These are phyloP conservation scores for Apomyelois bistriatella DNA, from an alignment of 2,888 invertebrate species.

Conservation along the genomic window DNA sequence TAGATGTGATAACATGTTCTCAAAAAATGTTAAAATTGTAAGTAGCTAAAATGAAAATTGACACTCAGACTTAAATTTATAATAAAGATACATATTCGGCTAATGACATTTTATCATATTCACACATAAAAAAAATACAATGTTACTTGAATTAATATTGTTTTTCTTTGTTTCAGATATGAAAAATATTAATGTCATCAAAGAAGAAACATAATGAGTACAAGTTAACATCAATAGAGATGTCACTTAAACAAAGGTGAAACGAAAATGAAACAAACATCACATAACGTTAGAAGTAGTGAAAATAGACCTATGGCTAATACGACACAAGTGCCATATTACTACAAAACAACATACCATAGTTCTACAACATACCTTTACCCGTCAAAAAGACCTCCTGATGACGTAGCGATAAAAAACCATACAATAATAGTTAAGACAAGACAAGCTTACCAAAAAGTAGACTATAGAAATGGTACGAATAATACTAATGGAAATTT, in stretches of 20 bases:
- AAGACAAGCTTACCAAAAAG: constrained; percentile 21
- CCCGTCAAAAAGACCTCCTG: constrained; percentile 52
- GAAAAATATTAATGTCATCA: constrained; percentile 26
- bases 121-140: neutral
- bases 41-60: too few species aligned
- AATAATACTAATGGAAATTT: constrained; percentile 67
- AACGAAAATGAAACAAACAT: constrained; percentile 29
- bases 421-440: constrained; percentile 24
- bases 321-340: constrained; percentile 32
- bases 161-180: constrained; percentile 33
- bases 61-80: too few species aligned
- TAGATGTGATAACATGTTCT: constrained; percentile 4
- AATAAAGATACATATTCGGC: too few species aligned
- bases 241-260: constrained; percentile 16
- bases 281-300: constrained; percentile 22
- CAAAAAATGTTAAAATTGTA: neutral
- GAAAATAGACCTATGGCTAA: constrained; percentile 36
- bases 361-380: constrained; percentile 36
- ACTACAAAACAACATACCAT: constrained; percentile 30
- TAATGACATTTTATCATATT: too few species aligned
- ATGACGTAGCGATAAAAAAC: constrained; percentile 25
- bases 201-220: constrained; percentile 22
- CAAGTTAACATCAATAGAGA: constrained; percentile 6
- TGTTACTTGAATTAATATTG: neutral
- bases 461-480: constrained; percentile 33